Conservation (phyloP, 2,113 vertebrate genomes). For the Halichoerus grypus region DNA sequence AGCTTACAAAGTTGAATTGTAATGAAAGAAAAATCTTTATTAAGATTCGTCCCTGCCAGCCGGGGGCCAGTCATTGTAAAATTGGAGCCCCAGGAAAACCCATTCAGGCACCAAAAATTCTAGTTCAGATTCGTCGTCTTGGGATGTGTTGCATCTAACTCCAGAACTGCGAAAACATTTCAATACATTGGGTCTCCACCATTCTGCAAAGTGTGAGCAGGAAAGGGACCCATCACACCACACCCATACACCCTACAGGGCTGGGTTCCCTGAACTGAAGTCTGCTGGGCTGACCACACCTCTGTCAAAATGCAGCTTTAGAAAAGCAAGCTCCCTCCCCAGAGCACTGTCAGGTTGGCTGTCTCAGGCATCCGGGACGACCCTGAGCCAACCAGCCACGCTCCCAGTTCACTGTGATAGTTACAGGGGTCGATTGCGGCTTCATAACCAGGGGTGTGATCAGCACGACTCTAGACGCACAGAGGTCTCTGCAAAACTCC, state of each 20-base stretch:
- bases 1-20: not conserved
- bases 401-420: not conserved
- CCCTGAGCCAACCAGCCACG: fast-evolving
- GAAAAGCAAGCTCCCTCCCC: not conserved
- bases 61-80: not conserved
- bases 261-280: not conserved
- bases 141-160: not conserved
- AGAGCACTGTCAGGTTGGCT: not conserved
- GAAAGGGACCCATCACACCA: fast-evolving
- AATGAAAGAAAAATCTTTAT: not conserved
- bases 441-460: fast-evolving
- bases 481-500: not conserved
- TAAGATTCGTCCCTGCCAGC: not conserved
- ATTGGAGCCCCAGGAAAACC: not conserved
- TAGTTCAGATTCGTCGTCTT: not conserved
- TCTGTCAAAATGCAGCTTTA: not conserved
- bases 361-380: fast-evolving
- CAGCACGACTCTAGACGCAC: not conserved
- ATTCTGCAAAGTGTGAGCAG: no score
- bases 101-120: not conserved
- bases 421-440: fast-evolving
- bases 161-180: not conserved
- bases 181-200: not conserved
- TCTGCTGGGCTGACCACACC: not conserved
- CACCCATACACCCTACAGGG: fast-evolving